Evolutionary conservation across 2,113 vertebrate genomes (phyloP), one percentile per base, ranked within the genome.

Genomic region (Tragelaphus imberbis): DNA sequence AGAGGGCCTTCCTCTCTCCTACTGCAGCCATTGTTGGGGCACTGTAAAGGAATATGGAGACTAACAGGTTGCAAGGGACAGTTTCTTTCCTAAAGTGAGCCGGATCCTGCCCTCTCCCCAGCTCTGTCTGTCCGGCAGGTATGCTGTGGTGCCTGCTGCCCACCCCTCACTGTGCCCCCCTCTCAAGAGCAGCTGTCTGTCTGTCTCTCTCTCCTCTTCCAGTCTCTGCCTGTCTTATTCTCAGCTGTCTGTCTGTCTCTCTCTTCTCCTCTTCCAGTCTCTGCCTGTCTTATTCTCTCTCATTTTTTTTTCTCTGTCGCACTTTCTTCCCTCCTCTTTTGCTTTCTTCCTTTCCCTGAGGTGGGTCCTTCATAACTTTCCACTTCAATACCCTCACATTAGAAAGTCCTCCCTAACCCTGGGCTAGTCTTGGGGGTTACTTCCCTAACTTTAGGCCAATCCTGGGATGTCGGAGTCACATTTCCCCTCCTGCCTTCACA

Each of bases 21-120:
- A 23, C 63, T 59, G 19, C 30, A 85, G 51, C 55, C 75, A 49
- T 30, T 30, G 59, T 36, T 25, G 55, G 36, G 55, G 33, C 23
- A 49, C 19, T 25, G 0, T 40, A 65, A 92, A 94, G 19, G n/a
- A 49, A 77, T 1, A 7, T 19, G 49, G 7, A 36, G 79, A 3
- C 5, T 5, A 1, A 33, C 14, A 21, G 27, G 28, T 21, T 1
- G 19, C 10, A 44, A 28, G 55, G 5, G 2, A 0, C 5, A 28
- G 33, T 28, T 23, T 23, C 33, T 12, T 5, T n/a, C 85, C 47
- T 30, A 23, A 17, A 82, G 13, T 58, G 61, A 84, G 47, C 33
- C 15, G 4, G 63, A 21, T n/a, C 6, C 36, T 27, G 8, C 1
- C 15, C 15, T 1, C 10, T 2, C 30, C 12, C 4, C 12, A 6